Evolutionary conservation across 2,113 vertebrate genomes (phyloP).

Genomic region (Chlamydotis undulata): DNA sequence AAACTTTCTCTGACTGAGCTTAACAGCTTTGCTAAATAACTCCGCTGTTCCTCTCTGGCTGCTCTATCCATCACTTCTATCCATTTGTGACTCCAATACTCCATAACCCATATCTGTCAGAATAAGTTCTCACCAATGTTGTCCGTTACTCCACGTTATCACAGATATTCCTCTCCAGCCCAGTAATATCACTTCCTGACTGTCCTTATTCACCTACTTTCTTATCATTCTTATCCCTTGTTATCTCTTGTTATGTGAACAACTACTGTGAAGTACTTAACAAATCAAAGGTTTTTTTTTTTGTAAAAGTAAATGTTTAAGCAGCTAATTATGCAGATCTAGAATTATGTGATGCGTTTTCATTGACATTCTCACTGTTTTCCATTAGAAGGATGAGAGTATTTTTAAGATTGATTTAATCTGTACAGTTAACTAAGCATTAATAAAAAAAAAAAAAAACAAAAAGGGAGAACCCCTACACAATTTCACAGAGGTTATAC

Average conservation of each 20-base stretch:
- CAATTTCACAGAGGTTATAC: neutral
- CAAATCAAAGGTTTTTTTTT: neutral
- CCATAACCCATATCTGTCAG: neutral
- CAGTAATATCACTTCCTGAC: neutral
- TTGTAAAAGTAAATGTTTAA: neutral
- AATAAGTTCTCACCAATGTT: neutral
- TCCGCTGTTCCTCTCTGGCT: neutral
- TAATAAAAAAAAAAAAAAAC: neutral
- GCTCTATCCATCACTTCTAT: neutral
- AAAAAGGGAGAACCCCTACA: neutral
- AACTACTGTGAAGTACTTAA: neutral
- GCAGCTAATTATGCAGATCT: neutral
- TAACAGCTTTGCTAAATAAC: neutral
- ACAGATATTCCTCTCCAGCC: neutral
- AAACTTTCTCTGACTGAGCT: neutral
- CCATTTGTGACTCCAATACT: neutral
- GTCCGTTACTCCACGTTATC: neutral
- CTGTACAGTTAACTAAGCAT: neutral
- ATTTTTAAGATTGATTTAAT: neutral
- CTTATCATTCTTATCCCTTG: neutral
- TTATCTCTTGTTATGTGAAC: neutral
- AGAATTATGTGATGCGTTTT: neutral
- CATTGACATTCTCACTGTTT: neutral
- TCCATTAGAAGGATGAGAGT: neutral
- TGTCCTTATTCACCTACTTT: neutral